Evolutionary conservation across 2,797 vertebrate genomes (phyloP), one percentile per base, ranked within the genome.

Genomic region (Heteromormyrus szaboi): DNA sequence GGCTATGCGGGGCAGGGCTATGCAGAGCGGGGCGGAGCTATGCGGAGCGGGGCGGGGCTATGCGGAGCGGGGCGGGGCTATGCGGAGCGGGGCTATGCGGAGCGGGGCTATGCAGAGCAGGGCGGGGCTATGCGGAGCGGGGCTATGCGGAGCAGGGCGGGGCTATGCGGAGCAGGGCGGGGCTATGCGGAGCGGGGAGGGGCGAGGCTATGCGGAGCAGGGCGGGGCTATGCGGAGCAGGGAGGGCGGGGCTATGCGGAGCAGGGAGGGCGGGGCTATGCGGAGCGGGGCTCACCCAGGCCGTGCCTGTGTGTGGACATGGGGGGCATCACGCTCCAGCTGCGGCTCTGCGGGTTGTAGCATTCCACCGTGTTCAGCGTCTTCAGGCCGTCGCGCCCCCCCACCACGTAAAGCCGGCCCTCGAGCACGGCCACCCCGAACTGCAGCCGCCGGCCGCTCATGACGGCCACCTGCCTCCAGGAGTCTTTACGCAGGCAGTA

Each of bases 221-320:
- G 25, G 25, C 0, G 25, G 25, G 25, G 25, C 25, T 25, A 25
- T 25, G 25, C 25, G 25, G 25, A 25, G 25, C 25, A 0, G 25
- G 25, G n/a, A n/a, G 25, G 25, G 25, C 25, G 25, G 25, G 25
- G 25, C 25, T 25, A 25, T 25, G 25, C 25, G 25, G 25, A 25
- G 25, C 25, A 0, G 25, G 25, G 25, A n/a, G n/a, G n/a, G 33
- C 37, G 33, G 33, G 0, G 33, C 29, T 29, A 33, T 33, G 33
- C 33, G 33, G 33, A 2, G 62, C 5, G 19, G 3, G 65, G 46
- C 96, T 92, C 93, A 99, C 98, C 98, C 72, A 99, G 96, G 83
- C 98, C 98, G 0, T 99, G 98, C 89, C 98, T 96, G 91, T 99
- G 98, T 8, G 98, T 99, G 86, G 98, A 99, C 98, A 99, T 99